These are phyloP conservation scores for Chrysemys picta DNA, from an alignment of 2,113 vertebrate genomes.

Conservation along the genomic window DNA sequence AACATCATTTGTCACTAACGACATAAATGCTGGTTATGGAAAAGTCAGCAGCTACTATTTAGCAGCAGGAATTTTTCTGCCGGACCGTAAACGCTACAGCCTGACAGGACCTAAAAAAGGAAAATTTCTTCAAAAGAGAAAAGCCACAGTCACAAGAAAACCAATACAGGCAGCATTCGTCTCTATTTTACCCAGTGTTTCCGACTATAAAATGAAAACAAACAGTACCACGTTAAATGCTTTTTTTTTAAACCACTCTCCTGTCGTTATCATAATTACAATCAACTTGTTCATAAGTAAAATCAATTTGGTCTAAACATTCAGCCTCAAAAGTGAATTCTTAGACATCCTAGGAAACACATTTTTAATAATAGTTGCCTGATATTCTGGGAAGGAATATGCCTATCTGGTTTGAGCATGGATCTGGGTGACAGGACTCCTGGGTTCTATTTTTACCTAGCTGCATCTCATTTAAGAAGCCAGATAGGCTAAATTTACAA, in stretches of 20 bases:
- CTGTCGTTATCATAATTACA: slow-evolving; percentile 15
- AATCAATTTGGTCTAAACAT: neutral
- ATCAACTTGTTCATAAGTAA: neutral
- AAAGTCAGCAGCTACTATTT: slow-evolving; percentile 6
- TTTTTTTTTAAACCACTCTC: neutral
- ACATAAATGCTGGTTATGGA: neutral
- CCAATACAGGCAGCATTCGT: neutral
- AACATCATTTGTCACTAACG: neutral
- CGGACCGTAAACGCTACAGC: neutral
- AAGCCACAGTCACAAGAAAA: neutral
- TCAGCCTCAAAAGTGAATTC: neutral
- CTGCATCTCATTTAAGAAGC: neutral
- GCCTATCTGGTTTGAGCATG: neutral
- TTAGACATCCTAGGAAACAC: neutral
- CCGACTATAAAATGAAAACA: neutral
- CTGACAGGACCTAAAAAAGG: neutral
- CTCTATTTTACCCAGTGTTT: neutral
- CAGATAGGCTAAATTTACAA: neutral
- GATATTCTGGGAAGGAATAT: neutral
- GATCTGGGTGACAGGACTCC: neutral
- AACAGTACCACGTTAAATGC: neutral
- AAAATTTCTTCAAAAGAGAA: neutral
- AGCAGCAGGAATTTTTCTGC: neutral
- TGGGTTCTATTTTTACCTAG: neutral
- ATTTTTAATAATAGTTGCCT: neutral